A percentile compares a stretch with the other conserved stretches of the same genome.
These are phyloP conservation scores for Bergia puertoricense DNA, from an alignment of 92 coral and sea anemone species.

Conservation along the genomic window DNA sequence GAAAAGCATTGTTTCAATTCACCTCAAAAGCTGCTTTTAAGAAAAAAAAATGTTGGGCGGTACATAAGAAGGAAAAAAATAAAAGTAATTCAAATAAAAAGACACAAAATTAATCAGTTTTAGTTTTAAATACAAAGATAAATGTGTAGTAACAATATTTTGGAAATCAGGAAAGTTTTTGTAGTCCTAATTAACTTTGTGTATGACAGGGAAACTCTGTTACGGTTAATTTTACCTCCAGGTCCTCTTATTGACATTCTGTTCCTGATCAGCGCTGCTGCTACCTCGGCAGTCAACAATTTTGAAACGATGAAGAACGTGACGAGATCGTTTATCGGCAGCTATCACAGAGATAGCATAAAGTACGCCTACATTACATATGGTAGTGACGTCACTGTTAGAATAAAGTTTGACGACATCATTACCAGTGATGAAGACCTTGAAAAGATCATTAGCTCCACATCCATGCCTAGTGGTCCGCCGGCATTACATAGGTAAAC, in stretches of 20 bases:
- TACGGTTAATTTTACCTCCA: not conserved
- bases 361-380: slow-evolving; percentile 16
- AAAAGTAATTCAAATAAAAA: too few relatives aligned
- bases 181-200: too few relatives aligned
- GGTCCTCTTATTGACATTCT: slow-evolving; percentile 27
- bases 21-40: too few relatives aligned
- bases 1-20: too few relatives aligned
- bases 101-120: too few relatives aligned
- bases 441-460: not conserved
- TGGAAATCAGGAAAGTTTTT: too few relatives aligned
- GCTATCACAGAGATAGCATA: slow-evolving; percentile 13
- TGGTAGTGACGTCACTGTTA: slow-evolving; percentile 2
- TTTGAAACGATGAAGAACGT: slow-evolving; percentile 18
- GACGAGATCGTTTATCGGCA: not conserved
- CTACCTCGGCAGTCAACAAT: not conserved
- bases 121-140: too few relatives aligned
- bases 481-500: slow-evolving; percentile 10
- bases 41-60: too few relatives aligned
- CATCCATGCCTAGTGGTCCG: slow-evolving; percentile 2
- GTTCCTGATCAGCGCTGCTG: slow-evolving; percentile 4
- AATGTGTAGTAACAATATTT: too few relatives aligned
- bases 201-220: too few relatives aligned
- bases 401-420: not conserved
- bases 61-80: too few relatives aligned
- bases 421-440: slow-evolving; percentile 20